These are phyloP conservation scores for Porites rus DNA, from an alignment of 92 coral and sea anemone genomes.

Conservation along the genomic window DNA sequence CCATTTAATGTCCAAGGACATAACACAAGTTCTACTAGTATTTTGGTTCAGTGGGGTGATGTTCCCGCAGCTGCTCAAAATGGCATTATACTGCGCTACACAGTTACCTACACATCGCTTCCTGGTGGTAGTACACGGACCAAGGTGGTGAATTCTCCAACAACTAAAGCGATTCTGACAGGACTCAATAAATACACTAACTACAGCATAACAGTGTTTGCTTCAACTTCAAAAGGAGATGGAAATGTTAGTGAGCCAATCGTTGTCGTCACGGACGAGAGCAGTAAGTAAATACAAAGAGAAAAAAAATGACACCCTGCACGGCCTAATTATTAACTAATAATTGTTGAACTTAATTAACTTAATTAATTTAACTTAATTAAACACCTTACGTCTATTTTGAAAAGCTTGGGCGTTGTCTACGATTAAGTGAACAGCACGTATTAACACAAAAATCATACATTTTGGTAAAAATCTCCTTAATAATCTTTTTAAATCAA, in stretches of 20 bases:
- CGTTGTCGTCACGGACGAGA: constrained; percentile 60
- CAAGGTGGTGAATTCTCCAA: constrained; percentile 15
- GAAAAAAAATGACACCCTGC: too few species aligned
- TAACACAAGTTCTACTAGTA: constrained; percentile 48
- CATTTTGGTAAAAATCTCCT: too few species aligned
- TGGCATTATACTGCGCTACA: constrained; percentile 59
- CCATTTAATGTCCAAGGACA: constrained; percentile 12
- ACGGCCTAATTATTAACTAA: too few species aligned
- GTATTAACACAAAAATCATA: too few species aligned
- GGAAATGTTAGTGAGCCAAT: constrained; percentile 62
- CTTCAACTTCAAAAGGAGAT: constrained; percentile 52
- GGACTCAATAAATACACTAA: constrained; percentile 57
- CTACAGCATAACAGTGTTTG: constrained; percentile 68
- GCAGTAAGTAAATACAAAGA: constrained; percentile 38
- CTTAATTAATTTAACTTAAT: too few species aligned
- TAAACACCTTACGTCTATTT: too few species aligned
- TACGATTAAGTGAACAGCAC: too few species aligned
- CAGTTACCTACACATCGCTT: constrained; percentile 21
- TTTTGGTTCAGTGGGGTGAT: constrained; percentile 52
- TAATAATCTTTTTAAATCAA: too few species aligned
- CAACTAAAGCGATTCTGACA: constrained; percentile 26
- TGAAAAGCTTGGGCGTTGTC: too few species aligned
- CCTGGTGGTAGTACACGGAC: background rate
- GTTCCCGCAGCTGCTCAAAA: constrained; percentile 38
- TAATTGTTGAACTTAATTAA: too few species aligned